Conservation (phyloP, 2,797 vertebrate species). For the Myotis myotis region DNA sequence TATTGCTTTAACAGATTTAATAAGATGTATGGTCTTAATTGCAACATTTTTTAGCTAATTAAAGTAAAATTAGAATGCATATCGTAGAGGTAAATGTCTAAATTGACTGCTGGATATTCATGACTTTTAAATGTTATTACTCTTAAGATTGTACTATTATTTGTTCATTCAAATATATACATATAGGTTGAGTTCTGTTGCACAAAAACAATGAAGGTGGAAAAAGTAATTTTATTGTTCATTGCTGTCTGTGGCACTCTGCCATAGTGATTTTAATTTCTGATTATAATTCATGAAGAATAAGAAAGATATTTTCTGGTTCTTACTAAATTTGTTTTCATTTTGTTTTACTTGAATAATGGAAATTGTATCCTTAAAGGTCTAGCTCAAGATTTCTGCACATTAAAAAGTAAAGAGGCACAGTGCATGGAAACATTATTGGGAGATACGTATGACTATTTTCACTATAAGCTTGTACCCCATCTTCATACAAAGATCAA, state of each 20-base stretch:
- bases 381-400: background rate
- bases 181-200: background rate
- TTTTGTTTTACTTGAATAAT: conserved; percentile 34
- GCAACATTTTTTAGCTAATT: conserved; percentile 58
- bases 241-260: background rate
- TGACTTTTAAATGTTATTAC: conserved; percentile 41
- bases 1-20: conserved; percentile 61
- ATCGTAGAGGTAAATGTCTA: conserved; percentile 17
- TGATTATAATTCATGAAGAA: conserved; percentile 46
- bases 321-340: conserved; percentile 45
- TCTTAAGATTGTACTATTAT: conserved; percentile 26
- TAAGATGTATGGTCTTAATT: conserved; percentile 54
- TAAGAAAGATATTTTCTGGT: background rate
- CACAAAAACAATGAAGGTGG: conserved; percentile 37
- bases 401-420: background rate
- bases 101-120: conserved; percentile 34
- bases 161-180: conserved; percentile 56
- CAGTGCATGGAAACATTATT: background rate
- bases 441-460: background rate
- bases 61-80: conserved; percentile 56
- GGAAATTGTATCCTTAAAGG: background rate
- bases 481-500: background rate
- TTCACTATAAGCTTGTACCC: background rate
- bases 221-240: conserved; percentile 48
- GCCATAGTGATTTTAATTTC: conserved; percentile 8